Evolutionary conservation across 2,888 invertebrate genomes (phyloP), one percentile per base, ranked within the genome.

Genomic region (Apamea sordens): DNA sequence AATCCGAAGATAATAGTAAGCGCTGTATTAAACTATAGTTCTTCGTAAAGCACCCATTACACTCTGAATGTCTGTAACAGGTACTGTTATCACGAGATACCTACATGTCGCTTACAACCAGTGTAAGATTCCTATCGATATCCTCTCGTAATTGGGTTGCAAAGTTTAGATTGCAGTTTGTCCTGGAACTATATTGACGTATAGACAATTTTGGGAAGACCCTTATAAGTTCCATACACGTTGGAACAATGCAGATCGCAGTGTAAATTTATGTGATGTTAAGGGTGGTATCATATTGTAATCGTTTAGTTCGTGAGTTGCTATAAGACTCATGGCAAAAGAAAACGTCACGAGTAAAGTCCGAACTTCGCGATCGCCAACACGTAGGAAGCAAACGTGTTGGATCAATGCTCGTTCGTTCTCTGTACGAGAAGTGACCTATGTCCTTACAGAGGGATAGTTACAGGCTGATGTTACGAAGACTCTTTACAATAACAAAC

Each of bases 131-230:
- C 28, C 67, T 61, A 59, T 67, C 77, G 15, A 77, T 68, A 50
- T 68, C 24, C 21, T 28, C 15, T 50, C 7, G 24, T 50, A 21
- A 78, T 77, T 68, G 18, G 24, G 18, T 68, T 68, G 50, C 36
- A 68, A 68, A 77, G 77, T 77, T 78, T 53, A 68, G 78, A 78
- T 78, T 68, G 32, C 68, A 68, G 32, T 77, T 41, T 32, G 41
- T 15, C 21, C n/a, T 21, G 24, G 18, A 77, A 32, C 67, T 78
- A 50, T 50, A n/a, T 1, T 77, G 28, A 61, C 28, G 18, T 67
- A 13, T 15, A 77, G 36, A 28, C 36, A 24, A 1, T 67, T 77
- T 59, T n/a, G 24, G 18, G 2, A 18, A 18, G 13, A 18, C 44
- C 32, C 64, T n/a, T 15, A 13, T 4, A 6, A 32, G 24, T 28